Conservation (phyloP, 2,113 vertebrate genomes). For the cat (Felis catus) region DNA sequence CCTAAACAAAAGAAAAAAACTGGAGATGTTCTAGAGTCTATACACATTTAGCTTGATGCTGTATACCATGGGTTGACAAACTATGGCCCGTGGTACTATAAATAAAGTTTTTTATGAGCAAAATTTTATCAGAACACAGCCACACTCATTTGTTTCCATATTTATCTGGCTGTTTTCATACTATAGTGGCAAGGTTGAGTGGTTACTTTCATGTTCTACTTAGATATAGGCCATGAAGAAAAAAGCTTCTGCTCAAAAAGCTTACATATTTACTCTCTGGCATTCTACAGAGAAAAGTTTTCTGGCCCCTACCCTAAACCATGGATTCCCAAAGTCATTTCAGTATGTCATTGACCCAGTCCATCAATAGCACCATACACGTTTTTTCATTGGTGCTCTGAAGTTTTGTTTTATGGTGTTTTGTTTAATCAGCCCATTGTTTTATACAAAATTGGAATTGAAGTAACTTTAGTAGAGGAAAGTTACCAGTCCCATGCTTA, state of each 20-base stretch:
- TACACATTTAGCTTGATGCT: background rate
- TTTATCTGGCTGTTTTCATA: background rate
- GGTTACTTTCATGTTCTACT: background rate
- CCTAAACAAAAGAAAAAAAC: background rate
- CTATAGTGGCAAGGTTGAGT: background rate
- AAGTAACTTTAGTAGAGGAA: background rate
- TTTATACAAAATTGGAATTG: conserved; percentile 5
- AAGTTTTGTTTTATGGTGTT: conserved; percentile 4
- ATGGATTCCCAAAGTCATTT: background rate
- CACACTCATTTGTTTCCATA: background rate
- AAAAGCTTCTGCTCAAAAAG: background rate
- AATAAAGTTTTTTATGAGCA: conserved; percentile 1
- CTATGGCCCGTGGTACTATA: background rate
- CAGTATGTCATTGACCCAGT: background rate
- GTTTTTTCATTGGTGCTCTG: background rate
- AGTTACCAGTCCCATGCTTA: background rate
- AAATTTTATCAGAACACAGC: conserved; percentile 24
- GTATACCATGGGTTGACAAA: background rate
- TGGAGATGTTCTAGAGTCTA: background rate
- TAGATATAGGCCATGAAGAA: too few species aligned
- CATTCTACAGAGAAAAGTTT: background rate
- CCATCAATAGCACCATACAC: background rate
- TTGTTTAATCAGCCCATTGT: background rate
- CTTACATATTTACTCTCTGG: conserved; percentile 6
- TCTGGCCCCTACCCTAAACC: background rate